A percentile compares a stretch with the other conserved stretches of the same genome.
Evolutionary conservation across 2,888 invertebrate genomes (phyloP).

Genomic region (Aplocera efformata): DNA sequence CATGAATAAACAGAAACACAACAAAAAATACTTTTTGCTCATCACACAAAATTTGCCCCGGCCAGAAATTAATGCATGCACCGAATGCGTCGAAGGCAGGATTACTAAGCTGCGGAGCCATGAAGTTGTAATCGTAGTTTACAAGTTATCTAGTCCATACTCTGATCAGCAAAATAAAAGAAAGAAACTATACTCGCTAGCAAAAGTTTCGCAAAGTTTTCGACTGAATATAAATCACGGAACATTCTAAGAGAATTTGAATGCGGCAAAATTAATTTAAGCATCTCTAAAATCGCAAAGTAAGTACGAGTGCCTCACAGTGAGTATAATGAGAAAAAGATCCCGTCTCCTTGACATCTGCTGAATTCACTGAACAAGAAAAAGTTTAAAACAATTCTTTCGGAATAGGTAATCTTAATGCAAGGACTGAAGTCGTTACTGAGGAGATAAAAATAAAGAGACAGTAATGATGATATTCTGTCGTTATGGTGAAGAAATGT

Average conservation of each 20-base stretch:
- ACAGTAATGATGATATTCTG: conserved; percentile 20
- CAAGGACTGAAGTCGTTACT: conserved; percentile 32
- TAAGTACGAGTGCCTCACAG: conserved; percentile 9
- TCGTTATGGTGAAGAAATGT: conserved; percentile 14
- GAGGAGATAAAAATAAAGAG: conserved; percentile 26
- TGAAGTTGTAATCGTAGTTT: background rate
- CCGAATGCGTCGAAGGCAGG: no score
- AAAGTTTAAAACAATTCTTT: conserved; percentile 44
- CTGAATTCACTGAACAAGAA: conserved; percentile 49
- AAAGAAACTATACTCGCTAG: background rate
- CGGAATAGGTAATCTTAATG: conserved; percentile 38
- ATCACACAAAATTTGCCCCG: no score
- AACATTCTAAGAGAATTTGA: conserved; percentile 2
- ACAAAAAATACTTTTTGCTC: no score
- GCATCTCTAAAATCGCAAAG: conserved; percentile 9
- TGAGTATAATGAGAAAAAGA: conserved; percentile 24
- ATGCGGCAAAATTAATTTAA: conserved; percentile 9
- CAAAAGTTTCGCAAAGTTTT: conserved; percentile 1
- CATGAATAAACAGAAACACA: no score
- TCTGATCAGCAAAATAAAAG: background rate
- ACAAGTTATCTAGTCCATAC: background rate
- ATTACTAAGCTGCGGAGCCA: no score
- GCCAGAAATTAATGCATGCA: no score
- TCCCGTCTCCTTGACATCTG: conserved; percentile 37
- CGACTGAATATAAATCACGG: conserved; percentile 6